phyloP scores from a whole-genome alignment of 2,888 invertebrate species.

The Andrena chrysosceles region DNA sequence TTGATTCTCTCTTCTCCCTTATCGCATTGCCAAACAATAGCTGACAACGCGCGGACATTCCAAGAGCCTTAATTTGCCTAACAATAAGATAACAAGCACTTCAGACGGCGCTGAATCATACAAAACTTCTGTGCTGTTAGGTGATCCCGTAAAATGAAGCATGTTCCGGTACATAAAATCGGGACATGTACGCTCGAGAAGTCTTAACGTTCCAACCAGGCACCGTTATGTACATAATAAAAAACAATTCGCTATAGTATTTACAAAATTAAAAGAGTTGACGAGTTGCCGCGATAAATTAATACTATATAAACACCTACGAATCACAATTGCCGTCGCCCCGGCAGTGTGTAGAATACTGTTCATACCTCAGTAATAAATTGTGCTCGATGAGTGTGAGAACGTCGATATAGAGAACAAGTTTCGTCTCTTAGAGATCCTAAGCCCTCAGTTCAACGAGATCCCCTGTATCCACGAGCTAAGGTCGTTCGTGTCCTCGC shows the following conservation, averaged over 20 bases:
- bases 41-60: too few relatives aligned
- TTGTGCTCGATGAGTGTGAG: constrained; percentile 56
- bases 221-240: constrained; percentile 68
- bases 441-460: constrained; percentile 87
- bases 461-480: constrained; percentile 96
- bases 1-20: not conserved
- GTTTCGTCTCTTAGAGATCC: not conserved
- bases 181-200: constrained; percentile 39
- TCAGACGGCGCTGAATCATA: constrained; percentile 23
- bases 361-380: constrained; percentile 40
- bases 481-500: constrained; percentile 92
- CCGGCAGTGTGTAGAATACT: constrained; percentile 39
- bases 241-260: constrained; percentile 64
- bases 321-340: constrained; percentile 55
- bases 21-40: not conserved
- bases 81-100: constrained; percentile 43
- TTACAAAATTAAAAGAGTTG: constrained; percentile 66
- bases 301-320: constrained; percentile 55
- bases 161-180: constrained; percentile 25
- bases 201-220: constrained; percentile 59
- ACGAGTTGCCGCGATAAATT: constrained; percentile 27
- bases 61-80: constrained; percentile 14
- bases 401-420: constrained; percentile 32
- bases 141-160: constrained; percentile 49
- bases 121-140: constrained; percentile 33